A percentile compares a stretch with the other conserved stretches of the same genome.
These are phyloP conservation scores for Parotocinclus haroldoi DNA, from an alignment of 2,797 vertebrate genomes.

Conservation along the genomic window DNA sequence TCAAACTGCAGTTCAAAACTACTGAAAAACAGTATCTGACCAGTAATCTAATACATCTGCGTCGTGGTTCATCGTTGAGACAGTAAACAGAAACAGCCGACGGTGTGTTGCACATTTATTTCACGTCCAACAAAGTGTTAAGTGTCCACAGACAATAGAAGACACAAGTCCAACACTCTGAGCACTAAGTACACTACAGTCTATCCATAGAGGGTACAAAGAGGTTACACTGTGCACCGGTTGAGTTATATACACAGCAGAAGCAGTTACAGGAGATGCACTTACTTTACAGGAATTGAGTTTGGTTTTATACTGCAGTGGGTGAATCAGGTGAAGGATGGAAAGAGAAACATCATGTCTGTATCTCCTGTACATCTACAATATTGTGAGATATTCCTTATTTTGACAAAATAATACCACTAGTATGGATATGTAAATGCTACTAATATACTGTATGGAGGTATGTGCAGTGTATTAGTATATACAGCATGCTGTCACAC, in stretches of 20 bases:
- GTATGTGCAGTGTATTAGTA: slow-evolving; percentile 33
- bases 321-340: slow-evolving; percentile 23
- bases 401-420: slow-evolving; percentile 27
- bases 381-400: slow-evolving; percentile 8
- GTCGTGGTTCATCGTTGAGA: not conserved
- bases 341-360: slow-evolving; percentile 13
- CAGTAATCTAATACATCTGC: too few relatives aligned
- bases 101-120: slow-evolving; percentile 79
- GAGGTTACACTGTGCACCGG: slow-evolving; percentile 52
- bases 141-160: slow-evolving; percentile 75
- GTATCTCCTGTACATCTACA: slow-evolving; percentile 11
- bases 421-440: slow-evolving; percentile 37
- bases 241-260: slow-evolving; percentile 65
- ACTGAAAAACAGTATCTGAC: too few relatives aligned
- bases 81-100: slow-evolving; percentile 12
- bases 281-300: slow-evolving; percentile 45
- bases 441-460: slow-evolving; percentile 42
- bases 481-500: slow-evolving; percentile 49
- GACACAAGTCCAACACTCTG: slow-evolving; percentile 68
- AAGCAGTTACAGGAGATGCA: slow-evolving; percentile 40
- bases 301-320: slow-evolving; percentile 38
- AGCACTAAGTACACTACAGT: slow-evolving; percentile 65
- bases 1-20: too few relatives aligned
- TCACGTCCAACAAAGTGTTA: slow-evolving; percentile 74
- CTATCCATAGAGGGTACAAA: slow-evolving; percentile 52